These are phyloP conservation scores for Ostrea denselamellosa DNA, from an alignment of 1,140 invertebrate species.

Conservation along the genomic window DNA sequence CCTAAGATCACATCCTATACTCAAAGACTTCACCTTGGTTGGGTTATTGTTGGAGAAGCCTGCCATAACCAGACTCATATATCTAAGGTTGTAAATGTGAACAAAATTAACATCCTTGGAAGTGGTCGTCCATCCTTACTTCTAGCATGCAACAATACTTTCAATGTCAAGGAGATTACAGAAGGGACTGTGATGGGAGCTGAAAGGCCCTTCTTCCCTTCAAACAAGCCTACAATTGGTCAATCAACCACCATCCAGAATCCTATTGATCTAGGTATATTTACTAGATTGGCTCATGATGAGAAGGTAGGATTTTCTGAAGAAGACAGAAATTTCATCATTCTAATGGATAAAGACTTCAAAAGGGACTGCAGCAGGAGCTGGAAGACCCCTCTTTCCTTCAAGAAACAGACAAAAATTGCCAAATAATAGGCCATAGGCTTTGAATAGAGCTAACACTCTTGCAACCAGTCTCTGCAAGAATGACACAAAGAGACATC, in stretches of 20 bases:
- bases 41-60: too few species aligned
- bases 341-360: background rate
- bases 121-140: constrained; percentile 11
- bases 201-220: too few species aligned
- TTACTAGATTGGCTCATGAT: background rate
- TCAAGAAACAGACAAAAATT: background rate
- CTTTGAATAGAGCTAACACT: too few species aligned
- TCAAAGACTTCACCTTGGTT: background rate
- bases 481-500: background rate
- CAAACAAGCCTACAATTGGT: background rate
- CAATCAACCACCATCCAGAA: background rate
- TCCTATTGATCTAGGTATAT: background rate
- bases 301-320: background rate
- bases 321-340: background rate
- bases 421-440: background rate
- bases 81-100: background rate
- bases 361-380: background rate
- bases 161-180: background rate
- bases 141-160: constrained; percentile 34
- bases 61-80: background rate
- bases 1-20: constrained; percentile 30
- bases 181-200: too few species aligned
- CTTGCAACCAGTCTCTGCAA: background rate
- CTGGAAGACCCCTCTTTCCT: background rate
- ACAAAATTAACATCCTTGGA: constrained; percentile 25